phyloP scores from a whole-genome alignment of 2,888 invertebrate species.

The Cabera pusaria region DNA sequence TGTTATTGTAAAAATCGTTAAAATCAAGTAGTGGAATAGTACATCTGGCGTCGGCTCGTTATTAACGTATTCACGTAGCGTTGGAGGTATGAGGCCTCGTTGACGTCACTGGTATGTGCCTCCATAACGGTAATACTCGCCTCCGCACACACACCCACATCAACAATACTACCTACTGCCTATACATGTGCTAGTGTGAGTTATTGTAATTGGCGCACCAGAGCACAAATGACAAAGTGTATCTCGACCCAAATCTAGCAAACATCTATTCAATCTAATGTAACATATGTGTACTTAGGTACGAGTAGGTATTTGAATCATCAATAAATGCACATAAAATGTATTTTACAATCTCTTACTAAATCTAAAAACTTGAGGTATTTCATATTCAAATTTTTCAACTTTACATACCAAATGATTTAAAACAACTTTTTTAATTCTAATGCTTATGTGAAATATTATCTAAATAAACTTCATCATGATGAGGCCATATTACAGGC shows the following conservation, averaged over 20 bases:
- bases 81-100: constrained; percentile 72
- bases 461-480: no score
- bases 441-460: no score
- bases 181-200: constrained; percentile 48
- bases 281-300: constrained; percentile 7
- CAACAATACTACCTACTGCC: no score
- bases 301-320: no score
- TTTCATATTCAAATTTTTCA: no score
- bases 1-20: constrained; percentile 4
- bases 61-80: constrained; percentile 72
- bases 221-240: constrained; percentile 62
- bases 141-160: constrained; percentile 60
- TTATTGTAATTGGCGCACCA: constrained; percentile 65
- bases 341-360: no score
- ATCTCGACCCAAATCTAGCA: constrained; percentile 67
- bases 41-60: constrained; percentile 60
- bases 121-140: constrained; percentile 81
- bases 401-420: no score
- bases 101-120: constrained; percentile 82
- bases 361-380: no score
- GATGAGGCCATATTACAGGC: no score
- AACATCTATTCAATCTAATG: constrained; percentile 28
- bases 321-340: no score
- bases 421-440: no score
- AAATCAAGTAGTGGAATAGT: constrained; percentile 39